Conservation (phyloP, 37 sponge, comb jelly and placozoan genomes). For the Bolinopsis microptera region DNA sequence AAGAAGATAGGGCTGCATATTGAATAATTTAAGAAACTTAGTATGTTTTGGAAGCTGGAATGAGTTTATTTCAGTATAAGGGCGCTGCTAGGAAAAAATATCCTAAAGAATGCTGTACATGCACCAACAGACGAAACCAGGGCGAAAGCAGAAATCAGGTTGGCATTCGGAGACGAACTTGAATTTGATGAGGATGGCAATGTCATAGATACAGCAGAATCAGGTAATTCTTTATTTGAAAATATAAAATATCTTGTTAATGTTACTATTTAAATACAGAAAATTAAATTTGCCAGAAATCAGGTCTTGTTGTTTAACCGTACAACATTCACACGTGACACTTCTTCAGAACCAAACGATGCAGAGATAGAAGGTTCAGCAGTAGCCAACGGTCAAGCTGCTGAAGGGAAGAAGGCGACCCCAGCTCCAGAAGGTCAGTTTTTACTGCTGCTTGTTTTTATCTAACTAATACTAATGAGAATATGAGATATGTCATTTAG, state of each 20-base stretch:
- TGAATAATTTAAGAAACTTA: background rate
- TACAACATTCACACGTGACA: background rate
- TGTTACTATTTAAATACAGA: background rate
- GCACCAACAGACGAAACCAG: constrained; percentile 75
- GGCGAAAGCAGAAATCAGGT: constrained; percentile 75
- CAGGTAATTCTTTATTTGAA: background rate
- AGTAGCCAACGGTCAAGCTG: background rate
- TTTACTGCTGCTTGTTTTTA: no score
- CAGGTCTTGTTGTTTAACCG: background rate
- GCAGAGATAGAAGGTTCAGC: background rate
- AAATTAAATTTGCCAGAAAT: background rate
- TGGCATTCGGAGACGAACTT: constrained; percentile 74
- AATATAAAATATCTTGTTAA: no score
- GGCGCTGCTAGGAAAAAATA: constrained; percentile 84
- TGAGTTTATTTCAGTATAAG: constrained; percentile 67
- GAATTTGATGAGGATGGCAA: constrained; percentile 60
- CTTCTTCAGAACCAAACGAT: background rate
- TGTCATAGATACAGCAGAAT: background rate
- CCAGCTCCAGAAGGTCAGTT: constrained; percentile 35
- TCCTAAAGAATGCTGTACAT: constrained; percentile 86
- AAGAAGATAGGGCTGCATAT: background rate
- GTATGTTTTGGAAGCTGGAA: no score
- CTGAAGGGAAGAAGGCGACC: background rate
- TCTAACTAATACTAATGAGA: no score
- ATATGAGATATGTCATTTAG: no score